phyloP scores from a whole-genome alignment of 1,140 invertebrate species.

The Mamestra configurata region DNA sequence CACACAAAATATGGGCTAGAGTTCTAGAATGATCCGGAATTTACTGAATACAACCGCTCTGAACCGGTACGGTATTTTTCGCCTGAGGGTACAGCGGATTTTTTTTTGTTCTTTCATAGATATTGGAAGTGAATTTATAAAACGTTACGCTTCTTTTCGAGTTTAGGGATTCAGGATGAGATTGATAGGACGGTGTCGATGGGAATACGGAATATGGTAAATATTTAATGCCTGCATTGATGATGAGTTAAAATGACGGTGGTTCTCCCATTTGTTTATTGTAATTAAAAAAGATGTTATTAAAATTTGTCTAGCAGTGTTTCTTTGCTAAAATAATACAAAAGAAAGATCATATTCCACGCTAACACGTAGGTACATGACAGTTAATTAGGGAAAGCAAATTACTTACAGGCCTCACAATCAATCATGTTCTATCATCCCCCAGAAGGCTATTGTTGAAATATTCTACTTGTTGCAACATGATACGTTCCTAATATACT shows the following conservation, averaged over 20 bases:
- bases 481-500: neutral
- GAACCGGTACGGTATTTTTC: conserved; percentile 40
- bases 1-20: conserved; percentile 54
- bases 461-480: conserved; percentile 3
- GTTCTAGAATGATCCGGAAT: conserved; percentile 56
- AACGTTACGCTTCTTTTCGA: neutral
- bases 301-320: too few relatives aligned
- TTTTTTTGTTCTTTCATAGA: conserved; percentile 40
- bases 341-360: neutral
- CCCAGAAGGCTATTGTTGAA: neutral
- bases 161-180: neutral
- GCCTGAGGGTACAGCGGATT: conserved; percentile 16
- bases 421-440: conserved; percentile 36
- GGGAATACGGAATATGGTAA: neutral
- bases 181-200: neutral
- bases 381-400: conserved; percentile 18
- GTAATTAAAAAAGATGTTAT: too few relatives aligned
- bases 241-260: neutral
- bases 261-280: too few relatives aligned
- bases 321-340: neutral
- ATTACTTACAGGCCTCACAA: conserved; percentile 19
- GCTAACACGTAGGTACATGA: neutral
- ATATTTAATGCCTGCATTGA: neutral
- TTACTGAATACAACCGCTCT: conserved; percentile 55
- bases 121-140: conserved; percentile 32